Evolutionary conservation across 2,797 vertebrate species (phyloP).

Genomic region (Alouatta caraya): DNA sequence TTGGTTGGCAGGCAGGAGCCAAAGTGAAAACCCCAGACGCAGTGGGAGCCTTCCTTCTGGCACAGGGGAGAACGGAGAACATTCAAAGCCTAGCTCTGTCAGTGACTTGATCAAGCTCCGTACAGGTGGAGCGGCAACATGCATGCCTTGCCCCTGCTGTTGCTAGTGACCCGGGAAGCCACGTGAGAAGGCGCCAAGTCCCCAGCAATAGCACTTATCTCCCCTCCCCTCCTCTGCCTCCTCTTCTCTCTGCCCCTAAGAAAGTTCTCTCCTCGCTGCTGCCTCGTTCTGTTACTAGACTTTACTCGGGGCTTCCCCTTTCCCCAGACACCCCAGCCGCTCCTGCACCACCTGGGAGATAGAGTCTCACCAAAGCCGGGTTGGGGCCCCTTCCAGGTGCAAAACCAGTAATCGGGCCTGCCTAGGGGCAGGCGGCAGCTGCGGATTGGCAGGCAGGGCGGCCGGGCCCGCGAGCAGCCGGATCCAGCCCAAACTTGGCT

Average conservation of each 20-base stretch:
- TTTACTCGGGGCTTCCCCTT: neutral
- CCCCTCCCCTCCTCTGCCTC: neutral
- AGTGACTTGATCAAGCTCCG: too few species aligned
- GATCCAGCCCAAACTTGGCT: slow-evolving; percentile 64
- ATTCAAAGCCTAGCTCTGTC: neutral
- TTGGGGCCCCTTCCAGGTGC: slow-evolving; percentile 45
- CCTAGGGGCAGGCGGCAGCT: neutral
- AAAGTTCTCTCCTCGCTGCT: neutral
- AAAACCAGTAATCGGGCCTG: neutral
- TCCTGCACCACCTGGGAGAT: neutral
- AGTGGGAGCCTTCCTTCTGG: neutral
- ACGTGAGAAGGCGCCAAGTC: neutral
- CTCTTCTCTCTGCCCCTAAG: neutral
- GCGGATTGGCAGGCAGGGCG: neutral
- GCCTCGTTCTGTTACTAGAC: neutral
- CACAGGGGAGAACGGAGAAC: too few species aligned
- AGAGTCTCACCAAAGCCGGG: neutral
- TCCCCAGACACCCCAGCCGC: neutral
- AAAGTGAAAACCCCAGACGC: neutral
- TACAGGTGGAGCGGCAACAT: neutral
- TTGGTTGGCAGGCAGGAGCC: neutral
- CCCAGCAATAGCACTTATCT: neutral
- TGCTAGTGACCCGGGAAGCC: neutral
- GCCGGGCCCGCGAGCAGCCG: neutral
- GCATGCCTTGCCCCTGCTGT: accelerated